These are phyloP conservation scores for Heterohyrax brucei DNA, from an alignment of 2,797 vertebrate species.

Conservation along the genomic window DNA sequence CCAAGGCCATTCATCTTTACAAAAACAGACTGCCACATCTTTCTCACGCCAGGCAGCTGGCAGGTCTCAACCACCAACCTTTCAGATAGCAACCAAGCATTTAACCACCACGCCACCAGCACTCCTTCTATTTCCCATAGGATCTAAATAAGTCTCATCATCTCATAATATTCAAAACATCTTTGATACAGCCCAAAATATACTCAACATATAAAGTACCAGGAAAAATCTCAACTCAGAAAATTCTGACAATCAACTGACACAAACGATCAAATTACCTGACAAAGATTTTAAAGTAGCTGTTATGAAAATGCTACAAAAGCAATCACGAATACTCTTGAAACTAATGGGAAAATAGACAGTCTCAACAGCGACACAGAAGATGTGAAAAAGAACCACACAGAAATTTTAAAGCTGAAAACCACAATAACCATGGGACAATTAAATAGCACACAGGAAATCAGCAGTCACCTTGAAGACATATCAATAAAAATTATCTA, in stretches of 20 bases:
- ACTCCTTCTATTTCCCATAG: neutral
- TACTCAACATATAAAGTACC: neutral
- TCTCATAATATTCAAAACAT: neutral
- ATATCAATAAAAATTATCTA: neutral
- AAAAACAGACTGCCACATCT: neutral
- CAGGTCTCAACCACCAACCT: neutral
- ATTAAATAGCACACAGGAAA: neutral
- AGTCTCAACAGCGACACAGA: neutral
- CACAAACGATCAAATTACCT: neutral
- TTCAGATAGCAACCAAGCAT: neutral
- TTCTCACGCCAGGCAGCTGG: neutral
- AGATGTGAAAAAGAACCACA: neutral
- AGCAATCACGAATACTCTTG: neutral
- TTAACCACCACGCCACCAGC: neutral
- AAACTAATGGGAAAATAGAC: neutral
- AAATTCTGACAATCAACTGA: neutral
- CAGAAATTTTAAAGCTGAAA: neutral
- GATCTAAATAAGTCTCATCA: neutral
- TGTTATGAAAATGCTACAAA: neutral
- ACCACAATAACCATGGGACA: neutral
- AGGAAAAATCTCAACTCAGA: neutral
- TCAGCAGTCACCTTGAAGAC: neutral
- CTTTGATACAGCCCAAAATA: neutral
- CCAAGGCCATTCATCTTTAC: neutral
- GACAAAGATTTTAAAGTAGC: too few species aligned